Base-by-base conservation (phyloP, 2,888 invertebrate species). In the Mamestra brassicae region DNA sequence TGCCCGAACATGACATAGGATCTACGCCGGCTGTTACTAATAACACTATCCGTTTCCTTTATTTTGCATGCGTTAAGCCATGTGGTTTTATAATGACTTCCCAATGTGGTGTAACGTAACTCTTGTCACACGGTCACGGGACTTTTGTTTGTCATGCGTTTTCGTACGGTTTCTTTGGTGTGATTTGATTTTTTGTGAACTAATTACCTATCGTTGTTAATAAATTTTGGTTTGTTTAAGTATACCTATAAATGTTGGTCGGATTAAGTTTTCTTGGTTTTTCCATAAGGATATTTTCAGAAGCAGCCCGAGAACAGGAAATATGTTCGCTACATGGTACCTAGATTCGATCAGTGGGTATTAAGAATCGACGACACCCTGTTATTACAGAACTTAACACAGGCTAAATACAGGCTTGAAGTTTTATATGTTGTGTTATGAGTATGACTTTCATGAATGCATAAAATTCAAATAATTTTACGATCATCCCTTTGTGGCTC, bases 1-100 rank as follows among this genome's bases (percentile, higher is more conserved):
- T 76, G 70, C 65, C 67, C 52, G 69, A 76, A 74, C 74, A 73
- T 81, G 71, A 62, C 57, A 78, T 81, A 72, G 77, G 71, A 85
- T 83, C 76, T 72, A 74, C 71, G 73, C 72, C 62, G 65, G 69
- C 70, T 87, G 84, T 83, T 86, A 78, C 79, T 74, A 84, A 79
- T 84, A 76, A 76, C 74, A 68, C 58, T 75, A 78, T 85, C 85
- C 81, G 78, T 80, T 88, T 86, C 87, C 87, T 82, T 81, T 72
- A 85, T 81, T 87, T 84, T 66, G 67, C 73, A 74, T 83, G 71
- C 67, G 83, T 63, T 54, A 26, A 63, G 45, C 62, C 71, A 72
- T 76, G n/a, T 76, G 69, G 58, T 47, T 62, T 13, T 15, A 8
- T 67, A 69, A 84, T 68, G 63, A 67, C 47, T 79, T 76, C 58